These are phyloP conservation scores for Habroteleia sp. DNA, from an alignment of 2,888 invertebrate species.

Conservation along the genomic window DNA sequence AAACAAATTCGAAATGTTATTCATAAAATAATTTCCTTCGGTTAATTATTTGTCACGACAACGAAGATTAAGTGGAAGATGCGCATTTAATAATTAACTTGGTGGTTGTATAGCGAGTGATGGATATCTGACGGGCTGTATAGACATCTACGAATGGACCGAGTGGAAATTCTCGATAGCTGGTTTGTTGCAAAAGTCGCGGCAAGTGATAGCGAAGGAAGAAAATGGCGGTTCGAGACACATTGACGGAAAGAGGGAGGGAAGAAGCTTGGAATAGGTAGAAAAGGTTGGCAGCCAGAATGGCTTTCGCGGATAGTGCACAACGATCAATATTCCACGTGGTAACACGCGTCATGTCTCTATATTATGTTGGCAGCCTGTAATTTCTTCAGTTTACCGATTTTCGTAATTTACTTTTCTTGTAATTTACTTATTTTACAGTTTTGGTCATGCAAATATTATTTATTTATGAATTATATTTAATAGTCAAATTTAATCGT, in stretches of 20 bases:
- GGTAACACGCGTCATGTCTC: conserved; percentile 78
- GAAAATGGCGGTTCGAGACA: conserved; percentile 38
- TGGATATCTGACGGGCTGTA: conserved; percentile 74
- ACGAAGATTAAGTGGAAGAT: conserved; percentile 52
- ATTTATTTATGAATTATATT: too few species aligned
- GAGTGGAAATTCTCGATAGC: conserved; percentile 49
- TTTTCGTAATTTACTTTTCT: too few species aligned
- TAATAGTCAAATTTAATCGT: too few species aligned
- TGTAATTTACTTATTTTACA: too few species aligned
- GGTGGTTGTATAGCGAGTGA: conserved; percentile 70
- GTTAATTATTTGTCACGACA: conserved; percentile 8
- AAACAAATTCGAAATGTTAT: too few species aligned
- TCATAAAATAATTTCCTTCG: too few species aligned
- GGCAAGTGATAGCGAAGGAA: conserved; percentile 51
- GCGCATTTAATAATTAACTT: conserved; percentile 77
- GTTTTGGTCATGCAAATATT: too few species aligned
- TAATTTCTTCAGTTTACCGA: conserved; percentile 49
- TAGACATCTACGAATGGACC: conserved; percentile 53
- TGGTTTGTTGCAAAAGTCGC: conserved; percentile 59
- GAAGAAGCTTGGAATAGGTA: conserved; percentile 72
- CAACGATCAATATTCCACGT: conserved; percentile 80
- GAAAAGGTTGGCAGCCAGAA: conserved; percentile 75
- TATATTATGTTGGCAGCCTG: conserved; percentile 66
- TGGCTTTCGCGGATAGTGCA: conserved; percentile 78
- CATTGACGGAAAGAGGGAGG: conserved; percentile 58